A percentile compares a stretch with the other conserved stretches of the same genome.
phyloP scores from a whole-genome alignment of 2,888 invertebrate species.

The Ypsolopha scabrella region DNA sequence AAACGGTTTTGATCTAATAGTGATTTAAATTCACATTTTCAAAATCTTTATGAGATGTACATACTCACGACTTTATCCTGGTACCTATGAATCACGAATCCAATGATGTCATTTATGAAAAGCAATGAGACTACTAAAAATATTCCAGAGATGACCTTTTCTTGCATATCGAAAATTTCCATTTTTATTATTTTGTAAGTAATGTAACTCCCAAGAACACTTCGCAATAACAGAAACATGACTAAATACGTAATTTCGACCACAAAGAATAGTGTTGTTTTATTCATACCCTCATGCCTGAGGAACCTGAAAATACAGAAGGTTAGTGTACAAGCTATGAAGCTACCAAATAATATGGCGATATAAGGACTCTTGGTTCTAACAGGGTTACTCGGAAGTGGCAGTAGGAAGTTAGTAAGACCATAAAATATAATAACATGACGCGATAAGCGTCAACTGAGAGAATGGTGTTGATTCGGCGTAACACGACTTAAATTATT shows the following conservation, averaged over 20 bases:
- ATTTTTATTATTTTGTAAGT: slow-evolving; percentile 43
- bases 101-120: slow-evolving; percentile 53
- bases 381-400: background rate
- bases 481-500: too few species aligned
- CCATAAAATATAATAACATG: background rate
- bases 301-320: slow-evolving; percentile 49
- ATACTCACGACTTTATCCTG: slow-evolving; percentile 41
- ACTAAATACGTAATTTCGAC: slow-evolving; percentile 63
- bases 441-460: too few species aligned
- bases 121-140: slow-evolving; percentile 52
- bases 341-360: background rate
- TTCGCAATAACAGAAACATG: slow-evolving; percentile 58
- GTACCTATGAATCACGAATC: slow-evolving; percentile 51
- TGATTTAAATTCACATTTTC: too few species aligned
- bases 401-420: background rate
- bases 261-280: slow-evolving; percentile 42
- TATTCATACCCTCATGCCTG: slow-evolving; percentile 55
- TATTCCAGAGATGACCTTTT: slow-evolving; percentile 40
- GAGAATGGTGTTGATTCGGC: too few species aligned
- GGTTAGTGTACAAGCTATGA: too few species aligned
- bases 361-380: background rate
- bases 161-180: slow-evolving; percentile 45
- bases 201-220: slow-evolving; percentile 64
- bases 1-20: too few species aligned
- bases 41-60: background rate